phyloP scores from a whole-genome alignment of 2,113 vertebrate species.

The Morone saxatilis region DNA sequence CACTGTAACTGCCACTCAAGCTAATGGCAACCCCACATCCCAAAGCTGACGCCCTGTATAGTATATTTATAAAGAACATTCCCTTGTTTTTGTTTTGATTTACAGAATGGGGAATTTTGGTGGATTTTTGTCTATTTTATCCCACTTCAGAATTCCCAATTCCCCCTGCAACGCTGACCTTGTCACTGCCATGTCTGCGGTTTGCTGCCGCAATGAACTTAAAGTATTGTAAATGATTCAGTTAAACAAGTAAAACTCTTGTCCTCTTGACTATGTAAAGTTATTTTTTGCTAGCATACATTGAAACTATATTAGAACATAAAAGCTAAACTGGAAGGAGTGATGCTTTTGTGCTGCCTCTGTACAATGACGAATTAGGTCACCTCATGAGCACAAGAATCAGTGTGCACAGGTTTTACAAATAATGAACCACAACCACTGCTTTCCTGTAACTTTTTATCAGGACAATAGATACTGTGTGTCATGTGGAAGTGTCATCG shows the following conservation, averaged over 20 bases:
- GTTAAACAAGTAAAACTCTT: background rate
- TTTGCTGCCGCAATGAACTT: background rate
- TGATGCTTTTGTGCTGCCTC: background rate
- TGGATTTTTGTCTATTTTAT: background rate
- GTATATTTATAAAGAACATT: conserved; percentile 9
- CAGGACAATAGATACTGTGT: conserved; percentile 1
- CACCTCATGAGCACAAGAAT: conserved; percentile 1
- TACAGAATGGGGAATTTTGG: background rate
- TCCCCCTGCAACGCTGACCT: background rate
- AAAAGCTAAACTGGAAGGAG: background rate
- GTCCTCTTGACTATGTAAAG: too few relatives aligned
- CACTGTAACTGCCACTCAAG: conserved; percentile 38
- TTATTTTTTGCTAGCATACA: too few relatives aligned
- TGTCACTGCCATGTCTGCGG: background rate
- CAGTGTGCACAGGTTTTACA: conserved; percentile 15
- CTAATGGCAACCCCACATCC: conserved; percentile 32
- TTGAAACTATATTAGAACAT: background rate
- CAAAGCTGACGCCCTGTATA: conserved; percentile 9
- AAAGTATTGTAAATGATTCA: background rate
- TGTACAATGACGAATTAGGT: background rate
- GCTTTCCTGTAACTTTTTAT: conserved; percentile 18
- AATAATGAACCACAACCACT: conserved; percentile 17
- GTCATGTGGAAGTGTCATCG: background rate
- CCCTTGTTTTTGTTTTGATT: conserved; percentile 27
- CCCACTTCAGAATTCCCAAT: background rate